Base-by-base conservation (phyloP, 2,797 vertebrate species). In the Aldrovandia affinis region DNA sequence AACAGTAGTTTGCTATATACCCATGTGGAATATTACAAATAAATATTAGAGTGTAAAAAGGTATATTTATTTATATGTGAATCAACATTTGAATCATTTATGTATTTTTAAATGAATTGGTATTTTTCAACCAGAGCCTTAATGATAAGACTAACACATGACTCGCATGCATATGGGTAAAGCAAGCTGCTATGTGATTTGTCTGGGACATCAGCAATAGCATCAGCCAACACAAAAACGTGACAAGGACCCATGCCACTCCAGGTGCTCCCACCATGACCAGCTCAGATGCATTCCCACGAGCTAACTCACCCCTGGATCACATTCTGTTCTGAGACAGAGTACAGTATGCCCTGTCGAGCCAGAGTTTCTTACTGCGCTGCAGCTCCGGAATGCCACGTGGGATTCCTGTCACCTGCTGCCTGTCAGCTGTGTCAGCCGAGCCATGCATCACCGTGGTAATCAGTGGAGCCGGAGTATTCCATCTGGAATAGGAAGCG, bases 381-480 rank as follows among this genome's bases (percentile, higher is more conserved):
- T 25, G 30, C 54, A 36, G 80, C 83, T 82, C 78, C 86, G 0
- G 80, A 75, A 70, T 78, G 81, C 30, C 20, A 30, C 80, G 81
- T 88, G 84, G 83, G 44, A 91, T 93, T 42, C 91, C 91, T 90
- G 92, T 93, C 92, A 94, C 86, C 84, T 90, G 90, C 90, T 88
- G 89, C 89, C 86, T 89, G 87, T 90, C 78, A 30, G 55, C 85
- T 87, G 83, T 80, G 78, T 81, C 78, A 44, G 9, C 50, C 30
- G 30, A 78, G 36, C 47, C 47, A 42, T 44, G 63, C 50, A 81
- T 84, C 80, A 44, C 30, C 55, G 61, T 20, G 59, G 22, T 44
- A 55, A 73, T 70, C 63, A 80, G 33, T 25, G 30, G 28, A 73
- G 30, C 10, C 33, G 22, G 61, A 59, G 61, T 30, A 42, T 61